Conservation (phyloP, 2,888 invertebrate species). For the Epicampocera succincta region DNA sequence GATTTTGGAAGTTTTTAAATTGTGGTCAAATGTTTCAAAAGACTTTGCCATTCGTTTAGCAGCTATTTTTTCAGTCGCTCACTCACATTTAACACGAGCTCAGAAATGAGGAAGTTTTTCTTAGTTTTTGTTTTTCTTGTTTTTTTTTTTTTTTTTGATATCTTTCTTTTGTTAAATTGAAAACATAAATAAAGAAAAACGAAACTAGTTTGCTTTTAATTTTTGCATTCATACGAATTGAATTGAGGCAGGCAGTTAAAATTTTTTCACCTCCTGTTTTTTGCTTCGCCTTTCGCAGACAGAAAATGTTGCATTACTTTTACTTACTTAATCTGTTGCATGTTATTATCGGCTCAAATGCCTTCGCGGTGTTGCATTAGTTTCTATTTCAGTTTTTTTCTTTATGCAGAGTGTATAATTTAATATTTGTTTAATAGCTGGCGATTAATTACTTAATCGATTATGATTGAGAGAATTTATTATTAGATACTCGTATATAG, state of each 20-base stretch:
- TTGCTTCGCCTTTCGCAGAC: slow-evolving; percentile 12
- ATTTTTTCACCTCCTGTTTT: slow-evolving; percentile 39
- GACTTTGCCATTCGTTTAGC: too few relatives aligned
- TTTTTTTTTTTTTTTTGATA: slow-evolving; percentile 11
- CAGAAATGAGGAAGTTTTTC: slow-evolving; percentile 65
- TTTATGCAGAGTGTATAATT: background rate
- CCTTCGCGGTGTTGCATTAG: slow-evolving; percentile 45
- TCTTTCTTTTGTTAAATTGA: slow-evolving; percentile 33
- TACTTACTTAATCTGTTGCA: slow-evolving; percentile 69
- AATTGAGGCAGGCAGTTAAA: slow-evolving; percentile 43
- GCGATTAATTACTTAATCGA: slow-evolving; percentile 34
- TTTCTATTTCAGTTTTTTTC: slow-evolving; percentile 14
- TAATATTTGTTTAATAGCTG: background rate
- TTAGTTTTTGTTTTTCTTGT: too few relatives aligned
- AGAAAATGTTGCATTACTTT: slow-evolving; percentile 61
- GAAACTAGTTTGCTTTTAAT: slow-evolving; percentile 55
- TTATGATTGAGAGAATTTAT: background rate
- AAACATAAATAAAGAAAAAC: slow-evolving; percentile 33
- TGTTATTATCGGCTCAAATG: slow-evolving; percentile 59
- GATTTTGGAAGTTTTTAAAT: too few relatives aligned
- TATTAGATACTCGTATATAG: background rate
- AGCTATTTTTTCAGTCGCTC: slow-evolving; percentile 16
- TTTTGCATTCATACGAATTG: slow-evolving; percentile 47
- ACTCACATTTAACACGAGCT: background rate
- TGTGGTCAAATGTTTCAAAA: too few relatives aligned